Base-by-base conservation (phyloP, 2,888 invertebrate genomes). In the Zaprionus bogoriensis region DNA sequence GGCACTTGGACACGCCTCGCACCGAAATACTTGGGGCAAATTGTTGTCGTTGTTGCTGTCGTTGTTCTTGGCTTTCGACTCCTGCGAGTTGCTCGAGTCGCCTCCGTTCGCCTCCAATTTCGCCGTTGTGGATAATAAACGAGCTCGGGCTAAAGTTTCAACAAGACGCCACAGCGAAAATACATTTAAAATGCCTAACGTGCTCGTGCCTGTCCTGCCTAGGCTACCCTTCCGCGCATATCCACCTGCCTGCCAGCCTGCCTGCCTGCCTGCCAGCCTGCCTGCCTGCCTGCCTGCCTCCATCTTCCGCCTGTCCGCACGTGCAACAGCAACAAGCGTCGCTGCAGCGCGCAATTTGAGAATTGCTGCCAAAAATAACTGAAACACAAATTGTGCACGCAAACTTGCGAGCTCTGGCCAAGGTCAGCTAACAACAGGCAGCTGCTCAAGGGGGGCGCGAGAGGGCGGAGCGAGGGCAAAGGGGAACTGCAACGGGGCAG, bases 331-430 rank as follows among this genome's bases (percentile, higher is more conserved):
- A 70, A 70, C 69, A 69, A 69, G 61, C 60, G 61, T 39, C 20
- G 70, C 57, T 79, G 74, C 68, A 77, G 62, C 53, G 45, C 67
- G 63, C 59, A 67, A 71, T 69, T 66, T 57, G 58, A 62, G 63
- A 73, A 79, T 61, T 62, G 77, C 58, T 78, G 80, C 80, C 80
- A 76, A 66, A 75, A 74, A 74, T 61, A 65, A 68, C 70, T 58
- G 53, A 38, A 73, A 77, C 74, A 75, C 77, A 80, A 77, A 75
- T 80, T 78, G 78, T 70, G 77, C 77, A 78, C 78, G 80, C 78
- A 77, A 78, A 68, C 47, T 58, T 60, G 57, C 68, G 57, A n/a
- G n/a, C n/a, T n/a, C 65, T 71, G 59, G 38, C 76, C 80, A 78
- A 78, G 78, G 78, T 78, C 78, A 74, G 22, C 41, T 19, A 59